Evolutionary conservation across 2,797 vertebrate genomes (phyloP), one percentile per base, ranked within the genome.

Genomic region (Dendrocincla fuliginosa): DNA sequence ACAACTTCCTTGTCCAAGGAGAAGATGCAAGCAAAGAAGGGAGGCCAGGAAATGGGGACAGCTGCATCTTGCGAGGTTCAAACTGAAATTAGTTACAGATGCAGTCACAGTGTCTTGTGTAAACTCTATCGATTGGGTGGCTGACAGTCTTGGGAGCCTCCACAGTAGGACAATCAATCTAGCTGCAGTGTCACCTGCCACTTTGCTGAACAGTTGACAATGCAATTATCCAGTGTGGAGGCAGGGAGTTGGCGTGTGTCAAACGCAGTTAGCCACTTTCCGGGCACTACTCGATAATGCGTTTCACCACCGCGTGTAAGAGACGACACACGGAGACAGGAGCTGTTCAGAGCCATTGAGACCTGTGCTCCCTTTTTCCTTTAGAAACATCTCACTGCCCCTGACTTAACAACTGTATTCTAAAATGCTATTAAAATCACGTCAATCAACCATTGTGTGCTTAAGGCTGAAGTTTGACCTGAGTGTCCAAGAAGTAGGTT

Each of bases 201-300:
- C 98, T 98, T 98, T 97, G 96, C 98, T 97, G 98, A 98, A 98
- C 98, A 98, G 98, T 98, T 98, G 98, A 98, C 98, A 98, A 98
- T 98, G 98, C 98, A 98, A 98, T 98, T 98, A 98, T 98, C 98
- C 98, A 98, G 97, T 98, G 97, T 98, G 98, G 98, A 98, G 98
- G 98, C 98, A 98, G 98, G 97, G 98, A 98, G 98, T 98, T 98
- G 98, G 98, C 98, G 98, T 98, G 97, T 98, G 98, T 98, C 98
- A 98, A 98, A 98, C 95, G 97, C 97, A 98, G 97, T 98, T 98
- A 98, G 97, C 97, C 97, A 97, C 98, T 98, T 98, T 97, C 98
- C 92, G 96, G 97, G 96, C 95, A 94, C 97, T 82, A 97, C 98
- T 98, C 97, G 96, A 98, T 98, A 98, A 98, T 96, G 97, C 8